phyloP scores from a whole-genome alignment of 2,888 invertebrate genomes.

The Hypsopygia costalis region DNA sequence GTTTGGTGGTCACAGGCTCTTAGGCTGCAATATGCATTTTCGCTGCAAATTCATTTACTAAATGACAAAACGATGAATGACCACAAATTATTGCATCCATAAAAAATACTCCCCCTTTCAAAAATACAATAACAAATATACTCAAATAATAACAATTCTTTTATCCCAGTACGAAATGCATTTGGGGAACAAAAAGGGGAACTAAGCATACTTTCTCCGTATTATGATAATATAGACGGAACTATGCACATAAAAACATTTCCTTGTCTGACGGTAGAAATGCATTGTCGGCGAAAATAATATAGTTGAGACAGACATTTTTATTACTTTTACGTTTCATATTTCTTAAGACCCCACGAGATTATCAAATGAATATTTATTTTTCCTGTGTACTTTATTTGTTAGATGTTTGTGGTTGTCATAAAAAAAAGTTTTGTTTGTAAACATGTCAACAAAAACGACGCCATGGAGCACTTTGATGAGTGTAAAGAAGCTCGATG shows the following conservation, averaged over 20 bases:
- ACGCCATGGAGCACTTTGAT: no score
- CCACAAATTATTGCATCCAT: no score
- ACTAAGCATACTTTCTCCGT: neutral
- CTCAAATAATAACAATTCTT: no score
- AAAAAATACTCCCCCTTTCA: no score
- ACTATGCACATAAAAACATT: constrained; percentile 15
- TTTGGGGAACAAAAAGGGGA: neutral
- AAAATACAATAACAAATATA: no score
- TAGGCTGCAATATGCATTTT: no score
- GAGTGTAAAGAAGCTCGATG: no score
- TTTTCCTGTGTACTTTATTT: neutral
- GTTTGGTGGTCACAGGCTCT: no score
- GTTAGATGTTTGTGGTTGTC: neutral
- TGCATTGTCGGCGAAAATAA: constrained; percentile 16
- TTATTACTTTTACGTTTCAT: constrained; percentile 11
- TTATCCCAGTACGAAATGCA: no score
- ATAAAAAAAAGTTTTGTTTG: neutral
- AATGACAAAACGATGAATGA: no score
- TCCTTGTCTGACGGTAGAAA: constrained; percentile 7
- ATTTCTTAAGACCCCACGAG: constrained; percentile 1
- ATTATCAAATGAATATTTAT: constrained; percentile 6
- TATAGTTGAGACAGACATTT: constrained; percentile 15
- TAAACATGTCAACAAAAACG: constrained; percentile 6
- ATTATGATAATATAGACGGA: neutral
- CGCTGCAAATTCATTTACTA: no score